These are phyloP conservation scores for Mugil cephalus DNA, from an alignment of 2,113 vertebrate genomes.

Conservation along the genomic window DNA sequence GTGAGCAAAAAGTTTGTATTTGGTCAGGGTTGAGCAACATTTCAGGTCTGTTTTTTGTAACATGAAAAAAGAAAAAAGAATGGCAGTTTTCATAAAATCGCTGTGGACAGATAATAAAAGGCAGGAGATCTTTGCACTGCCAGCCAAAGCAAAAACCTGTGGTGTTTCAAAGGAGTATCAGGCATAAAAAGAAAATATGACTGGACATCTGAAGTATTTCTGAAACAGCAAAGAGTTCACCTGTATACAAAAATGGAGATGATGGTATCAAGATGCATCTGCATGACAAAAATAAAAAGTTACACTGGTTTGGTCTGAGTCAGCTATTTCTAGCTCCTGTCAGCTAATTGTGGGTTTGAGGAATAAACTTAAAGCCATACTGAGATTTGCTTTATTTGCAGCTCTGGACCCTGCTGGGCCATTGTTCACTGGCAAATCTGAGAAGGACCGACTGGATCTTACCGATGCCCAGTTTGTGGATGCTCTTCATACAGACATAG, in stretches of 20 bases:
- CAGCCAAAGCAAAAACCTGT: not conserved
- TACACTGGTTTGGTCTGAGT: not conserved
- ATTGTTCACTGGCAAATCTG: slow-evolving; percentile 76
- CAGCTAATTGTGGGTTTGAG: not conserved
- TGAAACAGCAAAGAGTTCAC: not conserved
- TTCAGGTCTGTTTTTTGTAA: not conserved
- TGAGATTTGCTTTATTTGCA: slow-evolving; percentile 62
- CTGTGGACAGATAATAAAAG: not conserved
- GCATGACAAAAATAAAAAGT: not conserved
- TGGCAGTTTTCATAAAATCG: slow-evolving; percentile 3
- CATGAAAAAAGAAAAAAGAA: not conserved
- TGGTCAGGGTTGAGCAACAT: not conserved
- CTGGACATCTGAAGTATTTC: not conserved
- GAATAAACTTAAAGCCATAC: not conserved
- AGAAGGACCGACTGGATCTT: slow-evolving; percentile 84
- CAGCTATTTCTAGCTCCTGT: not conserved
- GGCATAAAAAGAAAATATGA: not conserved
- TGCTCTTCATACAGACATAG: slow-evolving; percentile 90
- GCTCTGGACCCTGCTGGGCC: slow-evolving; percentile 96
- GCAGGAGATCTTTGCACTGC: not conserved
- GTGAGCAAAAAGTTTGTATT: not conserved
- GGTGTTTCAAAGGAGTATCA: not conserved
- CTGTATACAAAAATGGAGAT: not conserved
- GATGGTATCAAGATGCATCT: not conserved
- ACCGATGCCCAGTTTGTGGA: slow-evolving; percentile 93